These are phyloP conservation scores for Argopecten irradians DNA, from an alignment of 1,140 invertebrate species.

Conservation along the genomic window DNA sequence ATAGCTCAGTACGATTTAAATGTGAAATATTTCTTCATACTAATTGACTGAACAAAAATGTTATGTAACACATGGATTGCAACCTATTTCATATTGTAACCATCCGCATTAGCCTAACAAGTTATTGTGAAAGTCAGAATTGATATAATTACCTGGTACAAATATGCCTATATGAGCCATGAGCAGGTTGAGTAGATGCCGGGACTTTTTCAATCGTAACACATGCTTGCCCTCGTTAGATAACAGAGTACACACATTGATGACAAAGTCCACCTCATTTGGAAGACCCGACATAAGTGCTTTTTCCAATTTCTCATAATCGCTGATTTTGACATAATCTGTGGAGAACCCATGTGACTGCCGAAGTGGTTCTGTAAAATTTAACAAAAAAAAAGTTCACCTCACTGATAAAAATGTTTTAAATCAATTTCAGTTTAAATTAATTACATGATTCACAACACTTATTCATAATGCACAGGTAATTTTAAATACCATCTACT, in stretches of 20 bases:
- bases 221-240: conserved; percentile 95
- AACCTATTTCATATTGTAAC: background rate
- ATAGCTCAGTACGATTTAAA: too few relatives aligned
- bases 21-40: too few relatives aligned
- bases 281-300: conserved; percentile 95
- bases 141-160: conserved; percentile 86
- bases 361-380: conserved; percentile 81
- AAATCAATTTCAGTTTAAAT: too few relatives aligned
- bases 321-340: conserved; percentile 86
- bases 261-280: conserved; percentile 98
- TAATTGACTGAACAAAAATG: too few relatives aligned
- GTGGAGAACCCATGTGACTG: conserved; percentile 83
- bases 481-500: too few relatives aligned
- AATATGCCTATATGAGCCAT: conserved; percentile 96
- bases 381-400: background rate
- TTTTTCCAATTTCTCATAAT: conserved; percentile 91
- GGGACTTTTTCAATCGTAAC: conserved; percentile 88
- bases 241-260: conserved; percentile 96
- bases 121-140: background rate
- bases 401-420: background rate
- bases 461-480: too few relatives aligned
- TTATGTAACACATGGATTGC: too few relatives aligned
- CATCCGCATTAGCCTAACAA: background rate
- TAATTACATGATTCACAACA: too few relatives aligned
- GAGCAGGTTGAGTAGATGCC: conserved; percentile 90